These are phyloP conservation scores for Carposina sasakii DNA, from an alignment of 1,140 invertebrate species.

Conservation along the genomic window DNA sequence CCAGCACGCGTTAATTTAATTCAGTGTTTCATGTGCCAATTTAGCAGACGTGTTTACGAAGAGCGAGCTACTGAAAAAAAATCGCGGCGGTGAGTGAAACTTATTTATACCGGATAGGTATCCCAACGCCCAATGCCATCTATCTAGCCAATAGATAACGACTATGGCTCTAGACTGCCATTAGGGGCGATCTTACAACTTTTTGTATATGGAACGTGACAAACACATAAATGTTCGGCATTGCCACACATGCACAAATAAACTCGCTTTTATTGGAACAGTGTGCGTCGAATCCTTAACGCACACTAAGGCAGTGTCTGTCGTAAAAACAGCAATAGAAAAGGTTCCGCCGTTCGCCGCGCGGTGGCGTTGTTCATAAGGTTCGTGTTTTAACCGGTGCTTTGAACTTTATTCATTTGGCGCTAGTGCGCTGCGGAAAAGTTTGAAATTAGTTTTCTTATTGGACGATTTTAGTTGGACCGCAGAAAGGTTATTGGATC, in stretches of 20 bases:
- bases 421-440: conserved; percentile 42
- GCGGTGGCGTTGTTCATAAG: conserved; percentile 53
- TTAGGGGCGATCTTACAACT: conserved; percentile 37
- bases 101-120: conserved; percentile 1
- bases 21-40: conserved; percentile 44
- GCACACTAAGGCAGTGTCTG: conserved; percentile 34
- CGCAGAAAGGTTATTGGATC: no score
- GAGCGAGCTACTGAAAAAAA: conserved; percentile 41
- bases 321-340: conserved; percentile 55
- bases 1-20: conserved; percentile 64
- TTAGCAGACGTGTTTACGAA: conserved; percentile 42
- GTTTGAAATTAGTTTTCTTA: conserved; percentile 34
- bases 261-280: conserved; percentile 31
- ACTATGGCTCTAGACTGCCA: conserved; percentile 30
- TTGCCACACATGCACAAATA: conserved; percentile 45
- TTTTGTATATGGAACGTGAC: conserved; percentile 47
- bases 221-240: conserved; percentile 47
- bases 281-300: conserved; percentile 51
- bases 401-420: conserved; percentile 31
- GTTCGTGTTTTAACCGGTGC: conserved; percentile 35
- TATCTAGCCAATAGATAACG: conserved; percentile 52
- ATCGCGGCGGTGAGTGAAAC: conserved; percentile 44
- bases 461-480: conserved; percentile 13
- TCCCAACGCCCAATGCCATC: conserved; percentile 56
- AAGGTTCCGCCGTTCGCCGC: conserved; percentile 65